Base-by-base conservation (phyloP, 2,888 invertebrate genomes). In the Cordylochernes scorpioides region DNA sequence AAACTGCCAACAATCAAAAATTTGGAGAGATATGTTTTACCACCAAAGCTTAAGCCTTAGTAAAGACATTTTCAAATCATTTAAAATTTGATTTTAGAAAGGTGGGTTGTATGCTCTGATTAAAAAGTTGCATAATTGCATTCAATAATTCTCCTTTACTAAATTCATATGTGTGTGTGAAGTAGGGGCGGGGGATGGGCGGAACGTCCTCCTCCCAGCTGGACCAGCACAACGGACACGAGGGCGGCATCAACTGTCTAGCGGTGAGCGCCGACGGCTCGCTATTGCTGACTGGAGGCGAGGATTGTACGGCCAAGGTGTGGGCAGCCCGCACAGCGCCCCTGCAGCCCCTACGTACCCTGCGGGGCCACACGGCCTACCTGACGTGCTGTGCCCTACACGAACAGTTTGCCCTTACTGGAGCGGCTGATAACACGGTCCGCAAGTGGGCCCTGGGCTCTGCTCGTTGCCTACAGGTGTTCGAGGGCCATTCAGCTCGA, bases 391-490 rank as follows among this genome's bases (percentile, higher is more conserved):
- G 58, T 25, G 38, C 52, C 6, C 49, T 59, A 21, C 51, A 52
- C 26, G 58, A 57, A 34, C 50, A 52, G 29, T 57, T 44, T 42
- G 55, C 58, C 16, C 28, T 59, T 6, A 57, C 57, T 17, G 58
- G 58, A 29, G 54, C 56, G 35, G 55, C 57, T 4, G 60, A 60
- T 41, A 46, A 48, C 30, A 57, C 58, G 3, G 44, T 60, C 28
- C 46, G 54, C 24, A 58, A 59, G 41, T 60, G 59, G 59, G 54
- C 57, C 41, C 55, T 59, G 37, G 48, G 49, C 35, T 52, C 52
- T 18, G 56, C 55, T 32, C 52, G 57, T 32, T 58, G 58, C 39
- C 42, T 56, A 15, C 47, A 49, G 30, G 46, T 53, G 12, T 52
- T 53, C 39, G 39, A 46, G 3, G 59, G 58, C 3, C 59, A 58